Evolutionary conservation across 2,888 invertebrate genomes (phyloP), one percentile per base, ranked within the genome.

Genomic region (Tetanocera ferruginea): DNA sequence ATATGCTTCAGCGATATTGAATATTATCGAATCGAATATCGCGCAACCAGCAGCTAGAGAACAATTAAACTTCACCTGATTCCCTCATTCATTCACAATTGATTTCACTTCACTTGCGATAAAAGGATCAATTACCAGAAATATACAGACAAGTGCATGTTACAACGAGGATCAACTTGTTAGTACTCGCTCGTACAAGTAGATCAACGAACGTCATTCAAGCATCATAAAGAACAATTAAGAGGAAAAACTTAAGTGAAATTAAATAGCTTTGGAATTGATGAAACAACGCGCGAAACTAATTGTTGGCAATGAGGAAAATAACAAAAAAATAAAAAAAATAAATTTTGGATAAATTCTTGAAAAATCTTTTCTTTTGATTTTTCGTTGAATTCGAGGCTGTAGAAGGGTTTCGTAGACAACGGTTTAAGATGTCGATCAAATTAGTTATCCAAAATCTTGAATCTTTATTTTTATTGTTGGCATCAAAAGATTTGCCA

Each of bases 121-220:
- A 67, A 66, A 80, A 81, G 81, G 79, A 80, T 80, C 80, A 80
- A 81, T 81, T 81, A 81, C 80, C 52, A 78, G 69, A 52, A 62
- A 37, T 72, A 57, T 31, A 62, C 64, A 66, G 75, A 76, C 78
- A 81, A 74, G 76, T 79, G 77, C 72, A 73, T 43, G 14, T 25
- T 77, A 19, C n/a, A 28, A 11, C n/a, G 34, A 49, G 19, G 17
- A 73, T 69, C 17, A 57, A 71, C 62, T 31, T 55, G 60, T 37
- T 62, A 19, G 25, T 66, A 71, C 62, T 31, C 31, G 60, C 25
- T 62, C 11, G 25, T 66, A 34, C 34, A 66, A 37, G 19, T 11
- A 6, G 60, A 57, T 57, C 17, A 31, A 34, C 71, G 23, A 43
- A 37, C 60, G 23, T 52, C 19, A 23, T 37, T 66, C 28, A 71